Base-by-base conservation (phyloP, 2,797 vertebrate species). In the Parotocinclus haroldoi region DNA sequence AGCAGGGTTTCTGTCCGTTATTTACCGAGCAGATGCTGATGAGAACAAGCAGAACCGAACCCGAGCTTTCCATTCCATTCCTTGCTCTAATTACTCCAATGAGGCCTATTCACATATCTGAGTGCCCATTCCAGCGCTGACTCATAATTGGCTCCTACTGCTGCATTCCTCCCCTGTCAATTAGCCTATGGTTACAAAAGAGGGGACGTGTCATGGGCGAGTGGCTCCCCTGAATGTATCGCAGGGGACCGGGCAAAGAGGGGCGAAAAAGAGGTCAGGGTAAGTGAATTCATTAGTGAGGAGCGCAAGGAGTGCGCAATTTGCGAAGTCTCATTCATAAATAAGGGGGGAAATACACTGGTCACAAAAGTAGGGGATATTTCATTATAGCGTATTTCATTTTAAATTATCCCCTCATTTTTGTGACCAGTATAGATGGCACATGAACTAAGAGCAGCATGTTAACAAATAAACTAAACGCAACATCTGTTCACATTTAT, bases 31-130 rank as follows among this genome's bases (percentile, higher is more conserved):
- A 11, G 50, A 53, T 60, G 58, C 39, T 18, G 19, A 40, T 16
- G 66, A 52, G 36, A 60, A 60, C 49, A 42, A 18, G 12, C 17
- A 39, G 44, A 62, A 42, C 36, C 45, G 14, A 19, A 51, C 12
- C 0, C 9, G 67, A 69, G 38, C 60, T 58, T 63, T 70, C 18
- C 46, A 52, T 58, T 63, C 52, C 46, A 52, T 58, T 63, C 60
- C 36, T 12, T 45, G 46, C 46, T 46, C 39, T 63, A 70, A 70
- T 70, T 70, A 70, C 48, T 12, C 68, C 53, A 16, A 69, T 40
- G 53, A 58, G 59, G 52, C 46, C 46, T 70, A 58, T 63, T 58
- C 61, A 70, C 51, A 39, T 70, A 52, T 52, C 46, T 54, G 48
- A 52, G 59, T 54, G 39, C 59, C 68, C 67, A 62, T 51, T 62